Evolutionary conservation across 2,113 vertebrate species (phyloP).

Genomic region (Grammatotria lemairii): DNA sequence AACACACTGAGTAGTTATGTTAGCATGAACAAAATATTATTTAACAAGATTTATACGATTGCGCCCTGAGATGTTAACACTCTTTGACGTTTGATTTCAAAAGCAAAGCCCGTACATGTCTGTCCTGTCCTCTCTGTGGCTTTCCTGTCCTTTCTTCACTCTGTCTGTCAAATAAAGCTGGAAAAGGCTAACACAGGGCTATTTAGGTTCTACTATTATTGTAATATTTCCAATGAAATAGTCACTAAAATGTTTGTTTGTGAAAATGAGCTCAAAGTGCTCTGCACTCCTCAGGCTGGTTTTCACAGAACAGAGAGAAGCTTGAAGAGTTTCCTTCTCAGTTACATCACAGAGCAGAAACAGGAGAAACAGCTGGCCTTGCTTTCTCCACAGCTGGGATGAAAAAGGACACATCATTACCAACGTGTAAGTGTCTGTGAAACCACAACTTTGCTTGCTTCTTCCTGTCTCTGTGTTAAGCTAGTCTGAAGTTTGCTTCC

Average conservation of each 20-base stretch:
- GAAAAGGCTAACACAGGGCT: not conserved
- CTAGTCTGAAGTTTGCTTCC: not conserved
- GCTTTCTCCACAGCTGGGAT: not conserved
- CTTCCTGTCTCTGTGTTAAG: not conserved
- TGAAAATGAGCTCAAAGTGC: not conserved
- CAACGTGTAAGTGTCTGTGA: not conserved
- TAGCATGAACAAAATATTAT: not conserved
- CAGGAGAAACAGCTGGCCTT: not conserved
- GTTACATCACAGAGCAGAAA: not conserved
- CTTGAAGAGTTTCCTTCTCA: not conserved
- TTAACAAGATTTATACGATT: not conserved
- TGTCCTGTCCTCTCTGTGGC: not conserved
- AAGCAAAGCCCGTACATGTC: not conserved
- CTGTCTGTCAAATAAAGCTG: not conserved
- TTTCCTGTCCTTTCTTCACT: not conserved
- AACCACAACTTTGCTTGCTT: not conserved
- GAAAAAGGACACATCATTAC: not conserved
- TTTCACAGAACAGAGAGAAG: not conserved
- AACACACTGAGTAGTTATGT: not conserved
- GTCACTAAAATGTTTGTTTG: not conserved
- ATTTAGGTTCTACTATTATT: not conserved
- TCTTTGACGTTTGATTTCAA: not conserved
- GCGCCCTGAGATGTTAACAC: not conserved
- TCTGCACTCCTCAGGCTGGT: not conserved
- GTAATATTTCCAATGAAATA: not conserved